Conservation (phyloP, 2,113 vertebrate genomes). For the Orcinus orca region DNA sequence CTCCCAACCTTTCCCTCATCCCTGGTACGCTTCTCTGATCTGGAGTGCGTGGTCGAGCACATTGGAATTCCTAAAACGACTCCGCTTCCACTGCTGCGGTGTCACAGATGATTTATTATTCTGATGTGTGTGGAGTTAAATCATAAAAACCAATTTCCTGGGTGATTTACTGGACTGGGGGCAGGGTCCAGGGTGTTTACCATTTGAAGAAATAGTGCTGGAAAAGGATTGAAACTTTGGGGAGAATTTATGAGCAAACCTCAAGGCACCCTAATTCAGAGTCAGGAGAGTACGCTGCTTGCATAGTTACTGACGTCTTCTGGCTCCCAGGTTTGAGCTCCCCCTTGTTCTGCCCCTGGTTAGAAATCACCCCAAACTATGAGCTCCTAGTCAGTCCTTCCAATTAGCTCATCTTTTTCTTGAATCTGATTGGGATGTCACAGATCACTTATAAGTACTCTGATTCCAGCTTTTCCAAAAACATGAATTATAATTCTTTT, state of each 20-base stretch:
- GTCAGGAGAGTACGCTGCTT: not conserved
- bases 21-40: not conserved
- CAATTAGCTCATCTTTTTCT: not conserved
- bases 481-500: not conserved
- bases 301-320: not conserved
- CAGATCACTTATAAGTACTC: not conserved
- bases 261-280: conserved; percentile 19
- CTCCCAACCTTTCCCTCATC: not conserved
- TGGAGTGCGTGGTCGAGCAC: not conserved
- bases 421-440: not conserved
- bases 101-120: not conserved
- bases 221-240: conserved; percentile 44
- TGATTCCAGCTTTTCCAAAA: not conserved
- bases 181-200: conserved; percentile 14
- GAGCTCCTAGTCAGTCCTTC: not conserved
- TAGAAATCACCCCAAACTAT: not conserved
- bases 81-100: not conserved
- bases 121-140: not conserved
- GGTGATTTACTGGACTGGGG: conserved; percentile 10
- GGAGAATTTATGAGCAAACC: conserved; percentile 16
- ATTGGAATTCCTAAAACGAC: conserved; percentile 10
- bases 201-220: not conserved
- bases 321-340: not conserved
- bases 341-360: not conserved
- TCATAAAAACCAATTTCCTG: conserved; percentile 44